Percentiles rank a stretch among this genome's conserved stretches.
These are phyloP conservation scores for Parnassius glacialis DNA, from an alignment of 2,888 invertebrate genomes.

Conservation along the genomic window DNA sequence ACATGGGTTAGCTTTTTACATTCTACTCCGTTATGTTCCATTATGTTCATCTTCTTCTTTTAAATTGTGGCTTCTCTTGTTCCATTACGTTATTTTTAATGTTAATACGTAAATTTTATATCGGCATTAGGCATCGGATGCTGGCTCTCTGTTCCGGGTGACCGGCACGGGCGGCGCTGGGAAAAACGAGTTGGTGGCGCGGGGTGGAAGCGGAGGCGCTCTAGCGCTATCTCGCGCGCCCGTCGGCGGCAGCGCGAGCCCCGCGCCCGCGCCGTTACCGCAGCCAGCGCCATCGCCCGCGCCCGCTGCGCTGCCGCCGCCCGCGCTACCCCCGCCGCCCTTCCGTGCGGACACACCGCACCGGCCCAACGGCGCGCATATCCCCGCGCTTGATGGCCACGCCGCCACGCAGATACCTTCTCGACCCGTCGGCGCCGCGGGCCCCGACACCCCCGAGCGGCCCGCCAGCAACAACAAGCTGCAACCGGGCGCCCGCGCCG, in stretches of 20 bases:
- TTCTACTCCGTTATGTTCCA: too few relatives aligned
- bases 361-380: conserved; percentile 66
- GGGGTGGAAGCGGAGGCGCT: conserved; percentile 84
- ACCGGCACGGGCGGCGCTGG: conserved; percentile 85
- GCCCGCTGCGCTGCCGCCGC: conserved; percentile 84
- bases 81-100: background rate
- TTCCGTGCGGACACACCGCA: conserved; percentile 78
- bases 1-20: background rate
- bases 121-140: conserved; percentile 65
- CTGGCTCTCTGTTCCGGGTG: conserved; percentile 72
- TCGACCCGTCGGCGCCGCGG: conserved; percentile 66
- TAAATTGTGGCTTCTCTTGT: too few relatives aligned
- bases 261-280: conserved; percentile 84
- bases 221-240: conserved; percentile 82
- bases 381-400: conserved; percentile 68
- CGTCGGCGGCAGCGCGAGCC: conserved; percentile 82
- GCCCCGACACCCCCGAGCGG: conserved; percentile 68
- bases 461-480: conserved; percentile 71
- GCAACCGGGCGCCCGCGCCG: conserved; percentile 71
- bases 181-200: conserved; percentile 81
- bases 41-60: too few relatives aligned
- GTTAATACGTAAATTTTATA: conserved; percentile 14
- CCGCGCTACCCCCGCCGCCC: conserved; percentile 83
- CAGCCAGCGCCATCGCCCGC: conserved; percentile 86
- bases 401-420: conserved; percentile 72